Evolutionary conservation across 1,140 invertebrate species (phyloP), one percentile per base, ranked within the genome.

Genomic region (Neelides sp.): DNA sequence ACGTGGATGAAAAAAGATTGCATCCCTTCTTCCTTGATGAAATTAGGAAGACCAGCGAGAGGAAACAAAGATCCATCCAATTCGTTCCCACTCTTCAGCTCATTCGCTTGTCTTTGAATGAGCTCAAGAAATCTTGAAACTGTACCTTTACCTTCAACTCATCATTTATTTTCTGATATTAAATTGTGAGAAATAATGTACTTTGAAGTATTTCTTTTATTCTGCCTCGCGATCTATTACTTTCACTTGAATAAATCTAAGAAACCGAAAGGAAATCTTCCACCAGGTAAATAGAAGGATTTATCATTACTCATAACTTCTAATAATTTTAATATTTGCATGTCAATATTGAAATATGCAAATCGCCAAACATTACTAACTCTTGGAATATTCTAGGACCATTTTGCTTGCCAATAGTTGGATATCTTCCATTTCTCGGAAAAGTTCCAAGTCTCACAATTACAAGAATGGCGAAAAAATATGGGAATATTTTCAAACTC

Each of bases 381-480:
- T 40, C 17, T 12, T 40, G 10, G 8, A 8, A 23, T 19, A 10
- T 24, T 30, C 8, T 19, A 55, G 57, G 57, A 12, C 57, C 57
- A 10, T 36, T 42, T 32, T 46, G 57, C 5, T 12, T 59, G 8
- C 57, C 57, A 15, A 44, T 59, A n/a, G 24, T 55, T 39, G 57
- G 57, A 1, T 59, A 55, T 32, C 20, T 59, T 13, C 57, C 57
- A 20, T 59, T 59, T 48, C 28, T 59, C 22, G 54, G 54, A 8
- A 43, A 50, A 50, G 47, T 56, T 26, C 57, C 57, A 0, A 52
- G 46, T 27, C 2, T 54, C 2, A 59, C 57, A 1, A 52, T 59
- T 8, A 44, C 57, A 0, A 40, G 40, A 7, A 23, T 59, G 5
- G 35, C 54, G 2, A 51, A 53, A 24, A 53, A 53, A 39, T 59